Conservation (phyloP, 2,797 vertebrate genomes). For the Syndactyla subalaris region DNA sequence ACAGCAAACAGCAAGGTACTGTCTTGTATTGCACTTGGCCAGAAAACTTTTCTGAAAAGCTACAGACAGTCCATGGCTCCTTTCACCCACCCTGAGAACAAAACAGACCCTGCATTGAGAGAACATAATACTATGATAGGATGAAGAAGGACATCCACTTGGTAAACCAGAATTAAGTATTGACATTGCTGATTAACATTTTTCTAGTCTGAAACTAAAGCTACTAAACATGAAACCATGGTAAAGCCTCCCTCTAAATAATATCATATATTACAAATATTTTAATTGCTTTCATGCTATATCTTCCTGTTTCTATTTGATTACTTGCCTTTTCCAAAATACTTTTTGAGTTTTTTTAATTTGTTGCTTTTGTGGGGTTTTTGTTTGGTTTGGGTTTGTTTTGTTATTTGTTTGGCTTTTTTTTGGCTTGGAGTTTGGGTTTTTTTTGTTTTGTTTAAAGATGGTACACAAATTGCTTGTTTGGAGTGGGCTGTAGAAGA, state of each 20-base stretch:
- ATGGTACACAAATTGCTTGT: not conserved
- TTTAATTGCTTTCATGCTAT: not conserved
- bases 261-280: not conserved
- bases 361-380: too few relatives aligned
- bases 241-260: not conserved
- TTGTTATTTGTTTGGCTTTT: not conserved
- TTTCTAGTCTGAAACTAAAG: not conserved
- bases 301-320: not conserved
- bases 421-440: accelerated
- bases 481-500: not conserved
- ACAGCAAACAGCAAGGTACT: not conserved
- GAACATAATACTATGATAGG: not conserved
- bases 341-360: not conserved
- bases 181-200: not conserved
- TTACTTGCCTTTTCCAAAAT: not conserved
- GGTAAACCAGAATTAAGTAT: not conserved
- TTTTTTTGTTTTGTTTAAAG: not conserved
- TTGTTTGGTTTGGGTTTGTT: too few relatives aligned
- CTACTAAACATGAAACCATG: not conserved
- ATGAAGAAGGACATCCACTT: not conserved
- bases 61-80: not conserved
- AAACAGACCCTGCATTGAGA: not conserved
- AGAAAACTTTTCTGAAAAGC: not conserved
- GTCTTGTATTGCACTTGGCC: not conserved
- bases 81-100: not conserved